phyloP scores from a whole-genome alignment of 2,113 vertebrate genomes.

The Noturus placidus region DNA sequence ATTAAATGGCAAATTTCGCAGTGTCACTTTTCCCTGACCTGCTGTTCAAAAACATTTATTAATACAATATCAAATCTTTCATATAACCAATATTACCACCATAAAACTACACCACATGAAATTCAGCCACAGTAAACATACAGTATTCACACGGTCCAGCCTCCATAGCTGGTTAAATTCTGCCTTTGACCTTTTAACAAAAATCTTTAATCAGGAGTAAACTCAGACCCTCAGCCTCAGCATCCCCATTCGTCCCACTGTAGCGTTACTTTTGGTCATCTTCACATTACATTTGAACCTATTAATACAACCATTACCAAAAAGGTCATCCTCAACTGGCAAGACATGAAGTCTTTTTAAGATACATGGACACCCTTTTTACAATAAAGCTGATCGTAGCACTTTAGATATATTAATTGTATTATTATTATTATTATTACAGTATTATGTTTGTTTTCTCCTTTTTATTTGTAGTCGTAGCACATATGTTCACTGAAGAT shows the following conservation, averaged over 20 bases:
- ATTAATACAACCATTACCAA: not conserved
- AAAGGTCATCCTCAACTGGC: not conserved
- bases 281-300: not conserved
- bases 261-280: not conserved
- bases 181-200: not conserved
- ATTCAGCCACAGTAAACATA: slow-evolving; percentile 5
- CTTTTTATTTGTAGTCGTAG: not conserved
- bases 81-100: not conserved
- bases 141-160: not conserved
- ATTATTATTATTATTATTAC: not conserved
- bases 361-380: not conserved
- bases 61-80: not conserved
- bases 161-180: not conserved
- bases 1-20: not conserved
- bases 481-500: not conserved
- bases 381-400: not conserved
- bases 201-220: not conserved
- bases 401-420: not conserved
- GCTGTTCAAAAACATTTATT: not conserved
- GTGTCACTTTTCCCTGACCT: not conserved
- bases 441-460: not conserved
- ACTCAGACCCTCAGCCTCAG: not conserved
- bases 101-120: not conserved
- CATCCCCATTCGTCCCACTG: not conserved
- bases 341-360: not conserved